Conservation (phyloP, 2,888 invertebrate species). For the Synanthedon andrenaeformis region DNA sequence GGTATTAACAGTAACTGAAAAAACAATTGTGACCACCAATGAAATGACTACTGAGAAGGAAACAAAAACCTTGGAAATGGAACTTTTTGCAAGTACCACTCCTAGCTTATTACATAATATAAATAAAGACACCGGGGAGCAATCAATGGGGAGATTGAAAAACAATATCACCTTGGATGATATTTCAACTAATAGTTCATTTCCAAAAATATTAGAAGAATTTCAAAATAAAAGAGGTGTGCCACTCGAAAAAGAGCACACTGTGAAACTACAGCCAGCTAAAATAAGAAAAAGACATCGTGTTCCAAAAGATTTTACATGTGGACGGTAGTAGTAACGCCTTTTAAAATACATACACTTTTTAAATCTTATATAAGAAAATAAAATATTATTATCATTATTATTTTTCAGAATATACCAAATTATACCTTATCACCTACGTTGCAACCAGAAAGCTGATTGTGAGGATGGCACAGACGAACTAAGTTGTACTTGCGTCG, state of each 20-base stretch:
- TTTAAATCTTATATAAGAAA: too few relatives aligned
- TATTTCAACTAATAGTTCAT: not conserved
- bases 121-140: too few relatives aligned
- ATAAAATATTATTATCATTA: too few relatives aligned
- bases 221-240: not conserved
- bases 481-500: constrained; percentile 77
- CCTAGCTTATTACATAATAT: too few relatives aligned
- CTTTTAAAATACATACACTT: not conserved
- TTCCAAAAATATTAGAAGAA: not conserved
- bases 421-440: constrained; percentile 66
- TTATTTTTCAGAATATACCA: constrained; percentile 72
- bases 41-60: too few relatives aligned
- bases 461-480: constrained; percentile 90
- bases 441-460: constrained; percentile 78
- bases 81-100: too few relatives aligned
- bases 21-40: too few relatives aligned
- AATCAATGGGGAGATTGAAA: too few relatives aligned
- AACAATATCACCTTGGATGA: too few relatives aligned
- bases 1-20: too few relatives aligned
- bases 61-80: too few relatives aligned
- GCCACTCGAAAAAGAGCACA: not conserved
- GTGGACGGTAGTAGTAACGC: constrained; percentile 41
- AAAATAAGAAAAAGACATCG: constrained; percentile 36
- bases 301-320: constrained; percentile 45
- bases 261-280: constrained; percentile 29